Evolutionary conservation across 2,888 invertebrate genomes (phyloP).

Genomic region (Drosophila ezoana): DNA sequence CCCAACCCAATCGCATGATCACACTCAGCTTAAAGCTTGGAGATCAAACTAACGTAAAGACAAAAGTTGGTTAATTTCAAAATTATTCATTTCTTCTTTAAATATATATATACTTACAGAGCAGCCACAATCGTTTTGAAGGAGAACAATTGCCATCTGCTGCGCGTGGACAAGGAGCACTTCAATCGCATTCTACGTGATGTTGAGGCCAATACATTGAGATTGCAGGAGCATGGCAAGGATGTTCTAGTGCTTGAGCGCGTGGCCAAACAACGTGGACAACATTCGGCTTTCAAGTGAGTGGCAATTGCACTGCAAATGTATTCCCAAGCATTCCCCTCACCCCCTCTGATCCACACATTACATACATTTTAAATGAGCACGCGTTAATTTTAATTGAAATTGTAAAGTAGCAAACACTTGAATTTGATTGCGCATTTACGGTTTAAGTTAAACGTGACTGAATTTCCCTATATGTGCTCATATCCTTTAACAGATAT

Average conservation of each 20-base stretch:
- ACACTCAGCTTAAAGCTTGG: too few species aligned
- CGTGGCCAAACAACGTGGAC: slow-evolving; percentile 87
- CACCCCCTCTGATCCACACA: not conserved
- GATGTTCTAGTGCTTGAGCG: slow-evolving; percentile 93
- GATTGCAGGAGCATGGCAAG: slow-evolving; percentile 93
- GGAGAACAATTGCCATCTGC: slow-evolving; percentile 93
- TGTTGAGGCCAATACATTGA: slow-evolving; percentile 94
- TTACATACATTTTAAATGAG: slow-evolving; percentile 6
- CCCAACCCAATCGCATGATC: too few species aligned
- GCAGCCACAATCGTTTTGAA: slow-evolving; percentile 93
- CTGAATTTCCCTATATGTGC: slow-evolving; percentile 27
- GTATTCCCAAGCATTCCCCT: not conserved
- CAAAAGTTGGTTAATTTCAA: too few species aligned
- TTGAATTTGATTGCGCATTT: slow-evolving; percentile 31
- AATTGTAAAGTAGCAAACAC: slow-evolving; percentile 23
- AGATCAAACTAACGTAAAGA: too few species aligned
- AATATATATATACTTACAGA: slow-evolving; percentile 83
- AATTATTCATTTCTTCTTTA: not conserved
- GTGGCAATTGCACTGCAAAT: slow-evolving; percentile 59
- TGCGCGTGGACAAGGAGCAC: slow-evolving; percentile 93
- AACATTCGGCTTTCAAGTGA: slow-evolving; percentile 88
- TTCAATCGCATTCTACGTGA: slow-evolving; percentile 93
- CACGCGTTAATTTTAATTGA: slow-evolving; percentile 42
- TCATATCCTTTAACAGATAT: slow-evolving; percentile 86
- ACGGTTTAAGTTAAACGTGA: slow-evolving; percentile 34